These are phyloP conservation scores for Lepus europaeus DNA, from an alignment of 2,113 vertebrate genomes.

Conservation along the genomic window DNA sequence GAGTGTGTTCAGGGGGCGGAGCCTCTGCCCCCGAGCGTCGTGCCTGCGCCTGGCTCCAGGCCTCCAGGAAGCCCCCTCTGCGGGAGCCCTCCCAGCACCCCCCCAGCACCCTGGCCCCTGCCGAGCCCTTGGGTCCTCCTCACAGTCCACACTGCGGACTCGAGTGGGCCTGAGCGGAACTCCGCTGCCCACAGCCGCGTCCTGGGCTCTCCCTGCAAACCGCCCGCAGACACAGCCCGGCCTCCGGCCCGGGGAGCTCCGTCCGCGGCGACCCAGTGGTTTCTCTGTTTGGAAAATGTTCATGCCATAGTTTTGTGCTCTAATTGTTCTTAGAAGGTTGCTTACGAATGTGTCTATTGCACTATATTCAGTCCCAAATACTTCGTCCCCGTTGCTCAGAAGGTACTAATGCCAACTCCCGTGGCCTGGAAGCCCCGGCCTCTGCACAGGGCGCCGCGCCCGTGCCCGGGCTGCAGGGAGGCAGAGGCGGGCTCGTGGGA, in stretches of 20 bases:
- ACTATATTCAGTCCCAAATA: constrained; percentile 10
- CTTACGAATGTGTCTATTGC: constrained; percentile 51
- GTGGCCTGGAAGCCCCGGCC: constrained; percentile 48
- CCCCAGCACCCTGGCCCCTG: rapidly evolving
- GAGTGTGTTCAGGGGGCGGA: not conserved
- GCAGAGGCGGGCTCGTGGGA: not conserved
- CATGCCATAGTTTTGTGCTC: constrained; percentile 71
- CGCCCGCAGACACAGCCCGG: too few relatives aligned
- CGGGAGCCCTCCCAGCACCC: not conserved
- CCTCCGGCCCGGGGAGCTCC: constrained; percentile 74
- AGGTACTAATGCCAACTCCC: constrained; percentile 60
- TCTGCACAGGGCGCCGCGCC: too few relatives aligned
- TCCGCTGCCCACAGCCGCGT: too few relatives aligned
- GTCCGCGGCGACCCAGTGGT: constrained; percentile 76
- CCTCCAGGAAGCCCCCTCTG: not conserved
- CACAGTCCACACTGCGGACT: too few relatives aligned
- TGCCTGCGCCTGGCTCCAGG: not conserved
- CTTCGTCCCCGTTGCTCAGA: not conserved
- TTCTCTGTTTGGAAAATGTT: constrained; percentile 72
- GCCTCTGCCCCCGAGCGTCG: too few relatives aligned
- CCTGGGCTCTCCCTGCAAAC: too few relatives aligned
- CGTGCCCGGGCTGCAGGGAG: not conserved
- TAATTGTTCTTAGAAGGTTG: constrained; percentile 80
- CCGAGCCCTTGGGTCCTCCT: not conserved
- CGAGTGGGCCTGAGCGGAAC: too few relatives aligned